phyloP scores from a whole-genome alignment of 1,140 invertebrate genomes.

The Drosophila seguyi region DNA sequence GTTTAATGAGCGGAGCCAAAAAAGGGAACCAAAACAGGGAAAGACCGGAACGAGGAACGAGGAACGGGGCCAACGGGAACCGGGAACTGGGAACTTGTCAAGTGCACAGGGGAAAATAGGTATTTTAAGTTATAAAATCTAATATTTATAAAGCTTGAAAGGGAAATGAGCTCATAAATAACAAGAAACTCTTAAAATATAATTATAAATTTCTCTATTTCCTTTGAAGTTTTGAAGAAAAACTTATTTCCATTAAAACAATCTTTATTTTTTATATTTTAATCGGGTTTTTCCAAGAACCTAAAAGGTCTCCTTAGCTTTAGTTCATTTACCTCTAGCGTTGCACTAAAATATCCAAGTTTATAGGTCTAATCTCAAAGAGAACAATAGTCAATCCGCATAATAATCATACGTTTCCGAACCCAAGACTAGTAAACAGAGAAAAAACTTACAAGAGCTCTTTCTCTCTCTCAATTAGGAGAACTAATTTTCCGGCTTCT shows the following conservation, averaged over 20 bases:
- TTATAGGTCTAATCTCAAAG: too few species aligned
- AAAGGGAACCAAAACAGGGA: slow-evolving; percentile 18
- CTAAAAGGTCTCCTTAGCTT: too few species aligned
- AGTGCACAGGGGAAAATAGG: not conserved
- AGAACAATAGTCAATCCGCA: too few species aligned
- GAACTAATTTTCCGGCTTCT: too few species aligned
- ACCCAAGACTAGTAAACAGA: too few species aligned
- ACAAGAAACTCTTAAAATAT: not conserved
- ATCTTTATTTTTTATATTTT: too few species aligned
- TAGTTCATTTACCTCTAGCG: too few species aligned
- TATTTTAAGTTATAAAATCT: not conserved
- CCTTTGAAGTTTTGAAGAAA: not conserved
- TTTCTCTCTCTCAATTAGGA: too few species aligned
- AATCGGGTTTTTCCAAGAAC: too few species aligned
- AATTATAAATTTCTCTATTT: not conserved
- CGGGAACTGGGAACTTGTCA: slow-evolving; percentile 4
- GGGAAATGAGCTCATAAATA: fast-evolving
- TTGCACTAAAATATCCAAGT: too few species aligned
- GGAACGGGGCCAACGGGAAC: slow-evolving; percentile 29
- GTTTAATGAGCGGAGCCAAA: slow-evolving; percentile 68
- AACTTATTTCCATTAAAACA: not conserved
- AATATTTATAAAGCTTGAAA: not conserved
- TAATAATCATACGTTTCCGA: too few species aligned
- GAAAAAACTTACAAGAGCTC: too few species aligned
- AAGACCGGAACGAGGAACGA: slow-evolving; percentile 41